Base-by-base conservation (phyloP, 2,797 vertebrate species). In the Sebastes hubbsi region DNA sequence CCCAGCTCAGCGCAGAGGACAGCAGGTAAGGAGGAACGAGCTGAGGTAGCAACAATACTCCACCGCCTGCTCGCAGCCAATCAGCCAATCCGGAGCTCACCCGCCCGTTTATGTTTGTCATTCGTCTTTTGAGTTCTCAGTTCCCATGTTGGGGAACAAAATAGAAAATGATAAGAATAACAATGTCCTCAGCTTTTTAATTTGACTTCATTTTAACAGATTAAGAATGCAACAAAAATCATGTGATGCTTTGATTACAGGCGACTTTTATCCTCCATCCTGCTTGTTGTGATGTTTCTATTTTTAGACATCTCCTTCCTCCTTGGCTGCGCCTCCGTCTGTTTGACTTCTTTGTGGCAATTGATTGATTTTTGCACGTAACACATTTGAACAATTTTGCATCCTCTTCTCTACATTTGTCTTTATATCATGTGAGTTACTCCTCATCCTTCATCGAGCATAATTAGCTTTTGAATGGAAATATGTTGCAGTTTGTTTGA, bases 21-120 rank as follows among this genome's bases (percentile, higher is more conserved):
- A 92, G 82, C 93, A 94, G 94, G 94, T 95, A 95, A 95, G 93
- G 85, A 93, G 87, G 83, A 93, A 90, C 46, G 87, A 90, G 92
- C 90, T 81, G 87, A 89, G 89, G 84, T 78, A 56, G 84, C 82
- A 22, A 55, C 81, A 69, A 36, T 87, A 65, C 60, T 75, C 88
- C 83, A 83, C 78, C 80, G 88, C 86, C 87, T 87, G 84, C 91
- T 91, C 86, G 75, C 91, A 91, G 87, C 88, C 93, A 94, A 93
- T 94, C 93, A 91, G 77, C 88, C 80, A 78, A 81, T 88, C 88
- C 10, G 84, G 89, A 93, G 77, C 72, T 87, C 79, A 10, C 75
- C 72, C 29, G 60, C n/a, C 62, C 66, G 82, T 29, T 77, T 86
- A 11, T 88, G 78, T 91, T 66, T 89, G 82, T 88, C 52, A 82